Conservation (phyloP, 2,797 vertebrate species). For the Chaenodraco wilsoni region DNA sequence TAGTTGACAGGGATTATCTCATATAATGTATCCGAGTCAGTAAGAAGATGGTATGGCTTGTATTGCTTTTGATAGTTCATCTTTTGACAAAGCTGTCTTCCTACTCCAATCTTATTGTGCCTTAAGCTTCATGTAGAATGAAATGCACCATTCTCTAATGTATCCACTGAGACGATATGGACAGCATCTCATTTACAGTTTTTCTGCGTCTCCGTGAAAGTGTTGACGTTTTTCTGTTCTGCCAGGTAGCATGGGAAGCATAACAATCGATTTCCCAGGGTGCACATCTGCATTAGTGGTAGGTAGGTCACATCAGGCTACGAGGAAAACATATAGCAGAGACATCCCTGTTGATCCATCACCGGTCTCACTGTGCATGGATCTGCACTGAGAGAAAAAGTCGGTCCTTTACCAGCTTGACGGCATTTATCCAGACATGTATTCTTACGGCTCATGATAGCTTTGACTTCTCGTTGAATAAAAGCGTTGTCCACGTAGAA, state of each 20-base stretch:
- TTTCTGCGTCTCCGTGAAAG: not conserved
- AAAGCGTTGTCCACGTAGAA: slow-evolving; percentile 29
- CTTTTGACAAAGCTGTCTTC: not conserved
- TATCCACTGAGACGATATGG: not conserved
- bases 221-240: slow-evolving; percentile 13
- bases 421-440: slow-evolving; percentile 1
- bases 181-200: not conserved
- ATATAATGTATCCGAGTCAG: no score
- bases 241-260: slow-evolving; percentile 15
- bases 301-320: slow-evolving; percentile 25
- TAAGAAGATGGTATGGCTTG: not conserved
- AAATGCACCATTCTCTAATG: not conserved
- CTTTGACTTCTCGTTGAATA: slow-evolving; percentile 16
- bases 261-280: slow-evolving; percentile 9
- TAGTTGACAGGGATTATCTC: no score
- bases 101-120: no score
- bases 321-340: slow-evolving; percentile 13
- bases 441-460: slow-evolving; percentile 6
- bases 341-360: not conserved
- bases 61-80: not conserved
- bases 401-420: not conserved
- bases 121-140: not conserved
- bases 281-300: slow-evolving; percentile 28
- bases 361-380: not conserved
- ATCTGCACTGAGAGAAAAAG: not conserved